Base-by-base conservation (phyloP, 2,797 vertebrate genomes). In the Neostethus bicornis region DNA sequence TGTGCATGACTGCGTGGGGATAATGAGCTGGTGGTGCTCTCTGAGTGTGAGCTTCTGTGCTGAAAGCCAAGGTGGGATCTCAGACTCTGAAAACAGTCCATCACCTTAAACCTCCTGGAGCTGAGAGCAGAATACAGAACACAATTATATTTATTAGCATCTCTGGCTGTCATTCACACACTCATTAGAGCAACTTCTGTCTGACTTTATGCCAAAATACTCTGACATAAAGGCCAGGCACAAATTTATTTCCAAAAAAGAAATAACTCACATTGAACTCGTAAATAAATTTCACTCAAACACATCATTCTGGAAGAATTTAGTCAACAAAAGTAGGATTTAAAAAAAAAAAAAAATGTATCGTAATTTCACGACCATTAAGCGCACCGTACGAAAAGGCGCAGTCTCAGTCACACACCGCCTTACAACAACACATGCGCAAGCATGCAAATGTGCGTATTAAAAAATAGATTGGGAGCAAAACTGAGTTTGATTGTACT, bases 141-240 rank as follows among this genome's bases (percentile, higher is more conserved):
- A 62, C 65, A 78, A 77, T 86, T 78, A 83, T 78, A 65, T 80
- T 73, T 74, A 83, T 81, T 74, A 78, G 19, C 57, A 52, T 60
- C 32, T 56, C 58, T 24, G 26, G 25, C 83, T 81, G 77, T 77
- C 82, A 83, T 47, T 84, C 81, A 79, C 17, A 20, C 45, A 43
- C 11, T 58, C 35, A 53, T 70, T 74, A 78, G 70, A 66, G 34
- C 35, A 53, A 53, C 28, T 50, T 43, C n/a, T 52, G 35, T 68
- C 50, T 38, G 51, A 66, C 44, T 63, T 54, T 49, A 71, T 68
- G 72, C 2, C 52, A 47, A 63, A 57, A 48, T 19, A 42, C 31
- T 57, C 9, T 44, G 16, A 55, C 34, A 52, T 34, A 16, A 50
- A 66, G 56, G 21, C 53, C 0, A 9, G 31, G 31, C 24, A 23